Percentiles rank a stretch among this genome's conserved stretches.
These are phyloP conservation scores for Fissipunctia ypsillon DNA, from an alignment of 2,888 invertebrate genomes.

Conservation along the genomic window DNA sequence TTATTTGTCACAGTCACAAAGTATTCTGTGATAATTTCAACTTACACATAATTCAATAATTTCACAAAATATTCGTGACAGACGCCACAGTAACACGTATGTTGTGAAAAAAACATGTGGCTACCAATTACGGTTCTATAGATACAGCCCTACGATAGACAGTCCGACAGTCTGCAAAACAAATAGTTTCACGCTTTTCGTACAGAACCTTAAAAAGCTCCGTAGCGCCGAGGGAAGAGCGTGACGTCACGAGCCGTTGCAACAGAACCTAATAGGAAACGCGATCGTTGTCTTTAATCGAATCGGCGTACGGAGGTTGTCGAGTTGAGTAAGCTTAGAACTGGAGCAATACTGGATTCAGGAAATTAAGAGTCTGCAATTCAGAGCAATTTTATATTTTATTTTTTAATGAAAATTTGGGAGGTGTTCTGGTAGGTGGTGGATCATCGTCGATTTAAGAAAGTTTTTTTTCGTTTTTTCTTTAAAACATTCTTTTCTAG, in stretches of 20 bases:
- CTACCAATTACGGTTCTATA: neutral
- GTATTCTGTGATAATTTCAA: neutral
- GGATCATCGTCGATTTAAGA: slow-evolving; percentile 14
- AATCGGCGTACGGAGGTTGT: slow-evolving; percentile 76
- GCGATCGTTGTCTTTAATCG: slow-evolving; percentile 87
- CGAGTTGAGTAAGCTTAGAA: slow-evolving; percentile 58
- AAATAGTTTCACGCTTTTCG: neutral
- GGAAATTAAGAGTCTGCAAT: slow-evolving; percentile 54
- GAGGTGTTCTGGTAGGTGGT: slow-evolving; percentile 7
- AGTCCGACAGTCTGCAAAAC: neutral
- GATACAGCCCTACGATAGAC: too few relatives aligned
- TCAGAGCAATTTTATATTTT: slow-evolving; percentile 29
- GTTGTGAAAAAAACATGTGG: neutral
- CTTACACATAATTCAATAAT: neutral
- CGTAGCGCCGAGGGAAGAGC: slow-evolving; percentile 68
- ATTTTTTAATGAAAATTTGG: slow-evolving; percentile 21
- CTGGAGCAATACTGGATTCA: slow-evolving; percentile 59
- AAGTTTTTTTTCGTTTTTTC: neutral
- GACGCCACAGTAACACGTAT: neutral
- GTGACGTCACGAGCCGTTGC: slow-evolving; percentile 82
- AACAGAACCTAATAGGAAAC: slow-evolving; percentile 85
- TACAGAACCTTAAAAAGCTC: slow-evolving; percentile 49
- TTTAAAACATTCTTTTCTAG: neutral
- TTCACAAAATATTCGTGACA: neutral
- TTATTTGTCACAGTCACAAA: neutral